A percentile compares a stretch with the other conserved stretches of the same genome.
Conservation (phyloP, 2,113 vertebrate genomes). For the Mesocricetus auratus region DNA sequence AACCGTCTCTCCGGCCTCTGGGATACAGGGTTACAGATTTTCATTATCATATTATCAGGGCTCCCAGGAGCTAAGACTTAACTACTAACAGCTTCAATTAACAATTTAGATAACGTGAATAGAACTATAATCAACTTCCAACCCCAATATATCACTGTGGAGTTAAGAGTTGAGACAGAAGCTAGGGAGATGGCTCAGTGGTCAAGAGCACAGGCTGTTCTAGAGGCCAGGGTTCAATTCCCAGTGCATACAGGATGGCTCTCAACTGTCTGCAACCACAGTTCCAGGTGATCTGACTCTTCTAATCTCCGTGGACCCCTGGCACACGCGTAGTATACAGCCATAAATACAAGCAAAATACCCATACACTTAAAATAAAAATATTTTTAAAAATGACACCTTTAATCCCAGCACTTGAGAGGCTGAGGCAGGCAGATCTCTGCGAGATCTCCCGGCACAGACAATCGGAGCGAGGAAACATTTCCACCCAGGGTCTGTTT, state of each 20-base stretch:
- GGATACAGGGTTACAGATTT: background rate
- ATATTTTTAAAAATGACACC: background rate
- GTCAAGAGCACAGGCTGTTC: background rate
- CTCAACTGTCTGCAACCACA: background rate
- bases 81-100: background rate
- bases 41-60: too few relatives aligned
- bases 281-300: background rate
- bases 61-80: background rate
- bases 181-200: background rate
- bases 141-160: background rate
- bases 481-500: conserved; percentile 84
- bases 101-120: background rate
- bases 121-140: background rate
- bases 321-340: background rate
- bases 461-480: conserved; percentile 57
- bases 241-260: background rate
- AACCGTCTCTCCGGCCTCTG: background rate
- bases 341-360: background rate
- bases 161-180: background rate
- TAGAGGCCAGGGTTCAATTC: background rate
- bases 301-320: background rate
- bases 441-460: conserved; percentile 74
- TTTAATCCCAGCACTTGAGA: background rate
- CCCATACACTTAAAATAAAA: background rate
- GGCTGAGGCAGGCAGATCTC: background rate